Percentiles rank a stretch among this genome's conserved stretches.
Evolutionary conservation across 2,797 vertebrate genomes (phyloP).

Genomic region (Propithecus perrieri): DNA sequence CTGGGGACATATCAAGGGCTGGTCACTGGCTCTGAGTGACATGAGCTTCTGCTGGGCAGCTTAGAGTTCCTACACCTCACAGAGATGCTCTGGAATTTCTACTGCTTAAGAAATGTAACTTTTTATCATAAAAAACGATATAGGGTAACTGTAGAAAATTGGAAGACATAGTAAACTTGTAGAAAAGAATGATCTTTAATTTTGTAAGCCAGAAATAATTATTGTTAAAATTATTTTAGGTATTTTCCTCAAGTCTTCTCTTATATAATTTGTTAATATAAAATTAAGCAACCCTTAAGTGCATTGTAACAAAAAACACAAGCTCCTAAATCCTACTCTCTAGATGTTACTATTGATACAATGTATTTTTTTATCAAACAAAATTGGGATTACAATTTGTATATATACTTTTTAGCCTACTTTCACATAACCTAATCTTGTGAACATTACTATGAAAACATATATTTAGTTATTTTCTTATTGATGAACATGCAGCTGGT

Average conservation of each 20-base stretch:
- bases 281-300: background rate
- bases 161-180: background rate
- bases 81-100: background rate
- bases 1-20: background rate
- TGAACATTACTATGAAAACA: background rate
- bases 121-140: background rate
- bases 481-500: background rate
- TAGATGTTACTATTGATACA: background rate
- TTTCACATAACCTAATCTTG: background rate
- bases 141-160: background rate
- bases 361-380: background rate
- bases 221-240: background rate
- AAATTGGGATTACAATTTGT: background rate
- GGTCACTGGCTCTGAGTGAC: background rate
- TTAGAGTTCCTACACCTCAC: background rate
- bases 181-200: slow-evolving; percentile 7
- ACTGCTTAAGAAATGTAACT: background rate
- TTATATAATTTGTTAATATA: background rate
- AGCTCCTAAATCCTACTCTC: background rate
- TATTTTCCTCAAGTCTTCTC: background rate
- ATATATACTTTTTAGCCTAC: background rate
- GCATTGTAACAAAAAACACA: background rate
- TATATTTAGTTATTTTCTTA: background rate
- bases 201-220: background rate
- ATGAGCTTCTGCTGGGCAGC: background rate